These are phyloP conservation scores for Ormyrus thymus DNA, from an alignment of 2,888 invertebrate genomes.

Conservation along the genomic window DNA sequence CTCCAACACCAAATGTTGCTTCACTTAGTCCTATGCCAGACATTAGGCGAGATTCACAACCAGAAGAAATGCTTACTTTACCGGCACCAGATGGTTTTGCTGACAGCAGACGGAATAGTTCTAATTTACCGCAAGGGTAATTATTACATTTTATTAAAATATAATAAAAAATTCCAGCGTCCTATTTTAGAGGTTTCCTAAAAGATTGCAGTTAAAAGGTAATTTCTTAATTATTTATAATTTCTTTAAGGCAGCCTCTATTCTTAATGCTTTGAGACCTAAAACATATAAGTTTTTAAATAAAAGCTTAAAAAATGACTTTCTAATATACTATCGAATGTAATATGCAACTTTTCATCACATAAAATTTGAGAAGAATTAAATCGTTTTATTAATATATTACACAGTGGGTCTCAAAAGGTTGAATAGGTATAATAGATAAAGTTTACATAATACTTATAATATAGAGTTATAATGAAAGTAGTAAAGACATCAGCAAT, in stretches of 20 bases:
- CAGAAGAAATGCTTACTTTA: constrained; percentile 79
- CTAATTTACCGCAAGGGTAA: constrained; percentile 66
- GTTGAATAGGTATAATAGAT: neutral
- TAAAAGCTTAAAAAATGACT: no score
- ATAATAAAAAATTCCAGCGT: no score
- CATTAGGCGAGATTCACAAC: constrained; percentile 79
- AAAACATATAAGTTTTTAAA: no score
- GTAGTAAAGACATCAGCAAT: neutral
- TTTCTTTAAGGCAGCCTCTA: neutral
- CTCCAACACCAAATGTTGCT: constrained; percentile 77
- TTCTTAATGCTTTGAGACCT: neutral
- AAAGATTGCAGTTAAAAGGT: no score
- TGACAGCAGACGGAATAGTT: constrained; percentile 81
- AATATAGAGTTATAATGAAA: neutral
- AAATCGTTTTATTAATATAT: no score
- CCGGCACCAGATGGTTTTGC: constrained; percentile 90
- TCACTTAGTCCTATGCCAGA: constrained; percentile 83
- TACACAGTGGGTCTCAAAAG: no score
- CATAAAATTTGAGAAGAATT: no score
- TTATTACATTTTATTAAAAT: neutral
- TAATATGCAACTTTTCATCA: no score
- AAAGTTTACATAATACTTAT: neutral
- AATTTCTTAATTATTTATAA: neutral
- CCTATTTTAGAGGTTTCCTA: no score
- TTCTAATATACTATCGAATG: no score